Evolutionary conservation across 2,797 vertebrate species (phyloP).

Genomic region (Xiphorhynchus erythropygius): DNA sequence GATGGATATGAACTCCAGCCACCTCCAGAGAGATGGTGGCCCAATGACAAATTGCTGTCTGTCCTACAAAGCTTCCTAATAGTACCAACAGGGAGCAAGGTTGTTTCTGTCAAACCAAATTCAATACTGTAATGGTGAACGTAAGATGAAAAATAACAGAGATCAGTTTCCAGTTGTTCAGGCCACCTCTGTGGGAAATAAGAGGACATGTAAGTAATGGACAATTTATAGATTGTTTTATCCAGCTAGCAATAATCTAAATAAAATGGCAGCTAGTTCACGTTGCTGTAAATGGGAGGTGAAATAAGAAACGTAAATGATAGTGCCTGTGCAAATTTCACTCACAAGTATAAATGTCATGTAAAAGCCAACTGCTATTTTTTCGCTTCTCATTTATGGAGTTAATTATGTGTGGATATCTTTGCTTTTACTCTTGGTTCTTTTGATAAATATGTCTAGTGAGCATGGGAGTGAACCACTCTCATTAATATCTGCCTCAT

Average conservation of each 20-base stretch:
- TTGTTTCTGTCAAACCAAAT: not conserved
- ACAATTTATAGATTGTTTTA: not conserved
- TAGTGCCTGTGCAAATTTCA: not conserved
- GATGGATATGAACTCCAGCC: not conserved
- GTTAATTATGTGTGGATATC: not conserved
- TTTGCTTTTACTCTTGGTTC: not conserved
- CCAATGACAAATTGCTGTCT: not conserved
- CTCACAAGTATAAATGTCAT: not conserved
- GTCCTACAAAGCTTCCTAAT: not conserved
- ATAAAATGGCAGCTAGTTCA: not conserved
- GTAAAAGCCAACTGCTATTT: not conserved
- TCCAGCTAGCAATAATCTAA: not conserved
- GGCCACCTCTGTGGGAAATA: not conserved
- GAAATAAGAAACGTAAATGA: not conserved
- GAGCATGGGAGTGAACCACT: not conserved
- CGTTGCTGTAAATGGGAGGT: not conserved
- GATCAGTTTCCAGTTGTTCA: not conserved
- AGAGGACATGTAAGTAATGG: not conserved
- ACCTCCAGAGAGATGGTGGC: not conserved
- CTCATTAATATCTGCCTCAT: not conserved
- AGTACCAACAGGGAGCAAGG: not conserved
- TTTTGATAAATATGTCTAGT: not conserved
- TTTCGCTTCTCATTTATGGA: not conserved
- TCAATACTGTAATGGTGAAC: fast-evolving
- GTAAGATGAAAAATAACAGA: not conserved